Evolutionary conservation across 2,888 invertebrate genomes (phyloP).

Genomic region (Meta bourneti): DNA sequence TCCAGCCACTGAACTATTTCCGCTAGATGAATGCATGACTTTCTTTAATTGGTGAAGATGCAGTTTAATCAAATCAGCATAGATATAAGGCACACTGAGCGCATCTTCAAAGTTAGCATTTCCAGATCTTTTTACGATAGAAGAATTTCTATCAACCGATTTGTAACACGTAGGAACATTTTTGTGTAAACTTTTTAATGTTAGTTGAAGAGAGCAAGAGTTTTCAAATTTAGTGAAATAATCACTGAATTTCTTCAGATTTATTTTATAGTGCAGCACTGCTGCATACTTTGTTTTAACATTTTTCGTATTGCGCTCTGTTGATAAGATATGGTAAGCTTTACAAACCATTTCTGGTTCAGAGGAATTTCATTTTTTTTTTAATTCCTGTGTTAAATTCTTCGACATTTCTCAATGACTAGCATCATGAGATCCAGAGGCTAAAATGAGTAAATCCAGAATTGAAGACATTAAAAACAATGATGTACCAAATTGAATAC

Average conservation of each 20-base stretch:
- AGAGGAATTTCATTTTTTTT: neutral
- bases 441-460: neutral
- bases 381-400: neutral
- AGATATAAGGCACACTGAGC: neutral
- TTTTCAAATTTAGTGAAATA: neutral
- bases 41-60: neutral
- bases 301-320: neutral
- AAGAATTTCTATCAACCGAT: no score
- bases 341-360: slow-evolving; percentile 16
- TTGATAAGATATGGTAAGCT: neutral
- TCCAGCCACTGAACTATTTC: neutral
- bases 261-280: neutral
- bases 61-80: slow-evolving; percentile 14
- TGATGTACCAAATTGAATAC: neutral
- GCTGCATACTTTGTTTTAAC: neutral
- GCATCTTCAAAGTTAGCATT: no score
- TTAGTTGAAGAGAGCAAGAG: neutral
- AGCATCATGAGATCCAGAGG: no score
- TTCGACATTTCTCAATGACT: neutral
- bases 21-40: slow-evolving; percentile 17
- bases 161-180: neutral
- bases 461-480: no score
- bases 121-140: no score
- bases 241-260: neutral
- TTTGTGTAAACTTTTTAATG: neutral